Conservation (phyloP, 2,113 vertebrate genomes). For the Proterorhinus semilunaris region DNA sequence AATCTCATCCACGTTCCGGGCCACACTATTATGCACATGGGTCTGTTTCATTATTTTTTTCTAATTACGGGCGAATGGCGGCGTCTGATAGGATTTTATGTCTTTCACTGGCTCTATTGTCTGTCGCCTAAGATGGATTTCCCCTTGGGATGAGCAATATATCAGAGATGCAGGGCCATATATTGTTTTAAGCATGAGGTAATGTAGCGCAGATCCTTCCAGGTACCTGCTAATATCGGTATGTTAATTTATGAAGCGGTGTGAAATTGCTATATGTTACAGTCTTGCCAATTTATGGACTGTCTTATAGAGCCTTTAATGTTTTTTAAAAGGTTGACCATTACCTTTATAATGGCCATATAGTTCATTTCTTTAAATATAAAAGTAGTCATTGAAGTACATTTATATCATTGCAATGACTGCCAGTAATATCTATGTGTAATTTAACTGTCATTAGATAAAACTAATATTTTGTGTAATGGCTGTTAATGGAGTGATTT, state of each 20-base stretch:
- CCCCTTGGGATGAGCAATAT: slow-evolving; percentile 42
- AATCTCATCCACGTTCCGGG: slow-evolving; percentile 46
- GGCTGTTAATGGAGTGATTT: background rate
- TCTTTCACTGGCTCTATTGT: slow-evolving; percentile 50
- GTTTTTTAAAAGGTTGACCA: slow-evolving; percentile 16
- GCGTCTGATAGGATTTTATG: slow-evolving; percentile 64
- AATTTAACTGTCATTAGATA: slow-evolving; percentile 10
- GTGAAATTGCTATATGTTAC: slow-evolving; percentile 23
- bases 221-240: slow-evolving; percentile 36
- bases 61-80: slow-evolving; percentile 63
- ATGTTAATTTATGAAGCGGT: slow-evolving; percentile 47
- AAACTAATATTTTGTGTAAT: slow-evolving; percentile 8
- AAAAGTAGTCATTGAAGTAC: slow-evolving; percentile 1
- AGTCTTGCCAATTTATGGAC: slow-evolving; percentile 37
- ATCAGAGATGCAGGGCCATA: slow-evolving; percentile 56
- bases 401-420: slow-evolving; percentile 2
- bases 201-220: slow-evolving; percentile 54
- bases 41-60: slow-evolving; percentile 61
- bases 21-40: slow-evolving; percentile 48
- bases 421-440: slow-evolving; percentile 1
- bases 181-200: slow-evolving; percentile 66
- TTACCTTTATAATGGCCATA: slow-evolving; percentile 1
- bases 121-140: slow-evolving; percentile 61
- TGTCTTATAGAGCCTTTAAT: slow-evolving; percentile 28
- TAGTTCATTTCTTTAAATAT: slow-evolving; percentile 9